Evolutionary conservation across 1,140 invertebrate species (phyloP).

Genomic region (Drosophila nannoptera): DNA sequence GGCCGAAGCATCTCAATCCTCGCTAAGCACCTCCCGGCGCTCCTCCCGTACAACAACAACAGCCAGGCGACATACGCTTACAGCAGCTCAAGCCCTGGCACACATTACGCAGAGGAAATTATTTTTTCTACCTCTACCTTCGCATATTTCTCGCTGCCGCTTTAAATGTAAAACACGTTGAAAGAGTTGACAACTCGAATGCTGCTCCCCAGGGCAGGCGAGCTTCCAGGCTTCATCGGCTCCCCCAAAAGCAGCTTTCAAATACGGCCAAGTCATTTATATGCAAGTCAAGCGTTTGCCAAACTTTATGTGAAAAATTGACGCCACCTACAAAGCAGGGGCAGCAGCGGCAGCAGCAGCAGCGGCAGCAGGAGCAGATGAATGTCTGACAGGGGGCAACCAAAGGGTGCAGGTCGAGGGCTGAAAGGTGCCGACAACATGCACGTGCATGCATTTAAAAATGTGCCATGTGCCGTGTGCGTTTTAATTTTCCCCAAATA

Average conservation of each 20-base stretch:
- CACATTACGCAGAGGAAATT: conserved; percentile 71
- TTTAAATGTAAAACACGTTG: conserved; percentile 74
- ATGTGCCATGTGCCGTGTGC: conserved; percentile 56
- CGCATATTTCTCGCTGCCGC: conserved; percentile 43
- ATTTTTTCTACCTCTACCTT: conserved; percentile 53
- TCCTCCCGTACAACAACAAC: conserved; percentile 16
- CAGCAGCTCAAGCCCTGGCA: conserved; percentile 25
- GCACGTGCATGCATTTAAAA: conserved; percentile 74
- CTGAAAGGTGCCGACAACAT: conserved; percentile 49
- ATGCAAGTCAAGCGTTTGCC: conserved; percentile 76
- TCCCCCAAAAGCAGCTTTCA: conserved; percentile 27
- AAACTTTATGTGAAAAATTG: conserved; percentile 78
- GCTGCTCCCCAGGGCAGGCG: conserved; percentile 32
- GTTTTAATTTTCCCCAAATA: conserved; percentile 73
- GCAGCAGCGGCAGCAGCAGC: conserved; percentile 26
- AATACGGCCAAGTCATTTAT: conserved; percentile 69
- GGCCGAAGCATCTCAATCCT: background rate
- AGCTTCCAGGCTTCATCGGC: conserved; percentile 28
- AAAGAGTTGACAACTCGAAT: conserved; percentile 75
- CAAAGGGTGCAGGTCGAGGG: background rate
- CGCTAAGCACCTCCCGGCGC: background rate
- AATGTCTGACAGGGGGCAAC: background rate
- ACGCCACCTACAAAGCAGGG: conserved; percentile 53
- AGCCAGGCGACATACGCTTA: conserved; percentile 9
- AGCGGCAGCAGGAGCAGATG: conserved; percentile 16